Evolutionary conservation across 2,113 vertebrate genomes (phyloP), one percentile per base, ranked within the genome.

Genomic region (Phrynocephalus versicolor): DNA sequence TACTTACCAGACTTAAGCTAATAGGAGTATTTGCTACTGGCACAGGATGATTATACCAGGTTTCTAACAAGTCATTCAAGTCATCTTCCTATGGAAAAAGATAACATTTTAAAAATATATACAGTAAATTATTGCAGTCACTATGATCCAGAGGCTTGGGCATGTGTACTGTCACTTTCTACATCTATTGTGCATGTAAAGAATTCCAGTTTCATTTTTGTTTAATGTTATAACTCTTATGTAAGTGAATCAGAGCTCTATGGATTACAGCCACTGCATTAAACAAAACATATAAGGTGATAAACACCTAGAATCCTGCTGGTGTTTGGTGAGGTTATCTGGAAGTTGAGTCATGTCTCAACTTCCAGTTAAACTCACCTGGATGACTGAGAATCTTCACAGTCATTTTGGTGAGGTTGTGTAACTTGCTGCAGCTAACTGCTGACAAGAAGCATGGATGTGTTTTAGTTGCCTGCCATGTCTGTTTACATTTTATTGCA

Each of bases 1-100:
- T 93, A 98, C 98, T 92, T 96, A 99, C 99, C 98, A 99, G 96
- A 91, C 96, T 99, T 95, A 99, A 95, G 95, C 94, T 98, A 95
- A 99, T 96, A 73, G 97, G 96, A 90, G 96, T 98, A 79, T 97
- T 97, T 41, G 97, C 97, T 94, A 98, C 98, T 93, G 99, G 99
- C 94, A 99, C 97, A 69, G 98, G 97, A 92, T 98, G 97, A 84
- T 92, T 96, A 90, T 99, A 97, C 89, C 99, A 96, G 1, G 97
- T 97, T 91, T 97, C 97, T 93, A 99, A 96, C 92, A 98, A 96
- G 93, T 98, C 97, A 87, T 97, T 98, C 96, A 99, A 97, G 95
- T 99, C 97, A 87, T 96, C 96, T 95, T 99, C 98, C 99, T 99
- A 88, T 0, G 84, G 85, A 81, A 89, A 93, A 88, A 89, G 92